Percentiles rank a stretch among this genome's conserved stretches.
These are phyloP conservation scores for Pristionchus pacificus DNA, from an alignment of 1,140 invertebrate genomes.

Conservation along the genomic window DNA sequence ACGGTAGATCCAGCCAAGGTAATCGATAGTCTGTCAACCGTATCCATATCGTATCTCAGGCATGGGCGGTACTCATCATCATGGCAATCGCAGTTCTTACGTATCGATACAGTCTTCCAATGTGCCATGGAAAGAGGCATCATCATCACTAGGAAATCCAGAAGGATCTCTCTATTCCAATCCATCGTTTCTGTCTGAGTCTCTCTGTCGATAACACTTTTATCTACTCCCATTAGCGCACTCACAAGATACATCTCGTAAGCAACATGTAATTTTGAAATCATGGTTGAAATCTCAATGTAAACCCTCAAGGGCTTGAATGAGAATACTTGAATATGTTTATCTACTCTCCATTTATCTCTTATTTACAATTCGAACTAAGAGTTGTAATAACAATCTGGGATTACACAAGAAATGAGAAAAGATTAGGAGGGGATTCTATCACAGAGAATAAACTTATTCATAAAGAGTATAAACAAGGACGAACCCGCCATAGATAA, in stretches of 20 bases:
- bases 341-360: background rate
- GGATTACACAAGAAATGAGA: too few species aligned
- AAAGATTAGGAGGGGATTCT: background rate
- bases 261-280: background rate
- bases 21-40: background rate
- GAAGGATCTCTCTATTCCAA: background rate
- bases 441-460: slow-evolving; percentile 9
- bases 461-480: too few species aligned
- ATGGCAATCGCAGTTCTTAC: background rate
- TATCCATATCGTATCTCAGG: background rate
- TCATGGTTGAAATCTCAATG: background rate
- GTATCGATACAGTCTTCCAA: background rate
- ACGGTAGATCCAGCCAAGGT: background rate
- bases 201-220: background rate
- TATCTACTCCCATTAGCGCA: background rate
- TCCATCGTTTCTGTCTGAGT: background rate
- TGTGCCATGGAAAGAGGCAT: background rate
- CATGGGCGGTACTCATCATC: background rate
- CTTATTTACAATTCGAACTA: too few species aligned
- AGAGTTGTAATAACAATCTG: too few species aligned
- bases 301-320: background rate
- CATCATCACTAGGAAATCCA: too few species aligned
- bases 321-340: background rate
- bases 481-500: too few species aligned
- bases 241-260: background rate